Percentiles rank a stretch among this genome's conserved stretches.
These are phyloP conservation scores for Spilogale gracilis DNA, from an alignment of 2,113 vertebrate species.

Conservation along the genomic window DNA sequence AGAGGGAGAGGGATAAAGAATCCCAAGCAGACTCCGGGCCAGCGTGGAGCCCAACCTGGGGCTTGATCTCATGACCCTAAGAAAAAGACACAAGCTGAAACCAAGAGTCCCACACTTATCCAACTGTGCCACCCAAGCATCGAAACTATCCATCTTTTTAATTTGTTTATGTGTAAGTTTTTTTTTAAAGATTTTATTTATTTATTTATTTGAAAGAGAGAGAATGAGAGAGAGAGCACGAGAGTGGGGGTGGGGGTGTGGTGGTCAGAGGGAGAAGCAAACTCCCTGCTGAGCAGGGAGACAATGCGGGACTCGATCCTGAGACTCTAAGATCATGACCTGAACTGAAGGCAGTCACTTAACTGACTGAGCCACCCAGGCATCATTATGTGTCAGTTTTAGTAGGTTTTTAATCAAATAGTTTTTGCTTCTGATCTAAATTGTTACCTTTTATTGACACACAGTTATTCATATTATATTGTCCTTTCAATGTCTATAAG, in stretches of 20 bases:
- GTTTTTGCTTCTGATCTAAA: conserved; percentile 4
- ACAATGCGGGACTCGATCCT: too few relatives aligned
- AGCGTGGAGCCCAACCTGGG: not conserved
- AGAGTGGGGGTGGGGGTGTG: too few relatives aligned
- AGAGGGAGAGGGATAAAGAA: not conserved
- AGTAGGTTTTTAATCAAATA: not conserved
- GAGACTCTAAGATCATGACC: not conserved
- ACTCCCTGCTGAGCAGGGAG: too few relatives aligned
- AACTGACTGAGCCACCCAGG: not conserved
- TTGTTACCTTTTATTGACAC: not conserved
- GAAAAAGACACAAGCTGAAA: too few relatives aligned
- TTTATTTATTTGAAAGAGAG: too few relatives aligned
- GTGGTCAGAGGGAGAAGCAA: too few relatives aligned
- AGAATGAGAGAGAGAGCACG: too few relatives aligned
- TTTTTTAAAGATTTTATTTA: too few relatives aligned
- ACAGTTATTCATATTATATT: not conserved
- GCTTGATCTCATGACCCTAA: not conserved
- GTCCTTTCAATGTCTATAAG: not conserved
- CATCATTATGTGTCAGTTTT: not conserved
- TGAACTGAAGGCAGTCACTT: not conserved
- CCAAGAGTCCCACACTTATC: too few relatives aligned
- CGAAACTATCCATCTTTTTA: too few relatives aligned
- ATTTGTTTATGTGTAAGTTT: too few relatives aligned
- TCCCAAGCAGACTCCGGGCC: not conserved
- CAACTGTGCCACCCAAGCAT: too few relatives aligned